Evolutionary conservation across 2,797 vertebrate genomes (phyloP), one percentile per base, ranked within the genome.

Genomic region (Danio choprae): DNA sequence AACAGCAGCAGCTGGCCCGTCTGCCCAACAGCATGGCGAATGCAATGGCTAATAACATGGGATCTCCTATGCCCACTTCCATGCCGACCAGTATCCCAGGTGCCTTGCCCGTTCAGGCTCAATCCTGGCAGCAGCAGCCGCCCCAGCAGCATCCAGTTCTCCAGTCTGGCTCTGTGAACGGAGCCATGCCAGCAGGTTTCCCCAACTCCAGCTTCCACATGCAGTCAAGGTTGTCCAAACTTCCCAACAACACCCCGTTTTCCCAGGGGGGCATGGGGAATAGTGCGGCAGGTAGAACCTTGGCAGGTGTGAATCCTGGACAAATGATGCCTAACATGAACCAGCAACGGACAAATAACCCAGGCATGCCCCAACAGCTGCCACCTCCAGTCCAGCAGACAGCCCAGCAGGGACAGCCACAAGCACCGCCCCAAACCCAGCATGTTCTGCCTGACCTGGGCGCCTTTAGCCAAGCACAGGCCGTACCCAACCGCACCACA

Each of bases 221-320:
- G 90, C 97, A 96, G 88, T 94, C 89, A 4, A 92, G 95, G 81
- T 93, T 96, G 73, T 83, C 97, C 88, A 98, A 98, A 86, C 93
- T 98, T 92, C 40, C 95, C 2, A 90, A 86, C 43, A 92, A 92
- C 0, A 29, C 84, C 0, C 87, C 92, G 8, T 96, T 95, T 88
- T 86, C 91, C 75, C 95, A 93, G 84, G 90, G 91, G 67, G 91
- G 92, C 83, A 94, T 96, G 6, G 92, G 88, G 4, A 77, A 87
- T 7, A 94, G 88, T 89, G 89, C 91, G 5, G 84, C 87, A 0
- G 87, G 86, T n/a, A 94, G 96, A 44, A 90, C 95, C 0, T 92
- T 97, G 91, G 91, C 87, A 2, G 92, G 93, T 1, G 90, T 98
- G 92, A 97, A 92, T 38, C 90, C 94, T 0, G 94, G 91, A 77